Percentiles rank a stretch among this genome's conserved stretches.
Conservation (phyloP, 2,797 vertebrate genomes). For the Pteronotus mesoamericanus region DNA sequence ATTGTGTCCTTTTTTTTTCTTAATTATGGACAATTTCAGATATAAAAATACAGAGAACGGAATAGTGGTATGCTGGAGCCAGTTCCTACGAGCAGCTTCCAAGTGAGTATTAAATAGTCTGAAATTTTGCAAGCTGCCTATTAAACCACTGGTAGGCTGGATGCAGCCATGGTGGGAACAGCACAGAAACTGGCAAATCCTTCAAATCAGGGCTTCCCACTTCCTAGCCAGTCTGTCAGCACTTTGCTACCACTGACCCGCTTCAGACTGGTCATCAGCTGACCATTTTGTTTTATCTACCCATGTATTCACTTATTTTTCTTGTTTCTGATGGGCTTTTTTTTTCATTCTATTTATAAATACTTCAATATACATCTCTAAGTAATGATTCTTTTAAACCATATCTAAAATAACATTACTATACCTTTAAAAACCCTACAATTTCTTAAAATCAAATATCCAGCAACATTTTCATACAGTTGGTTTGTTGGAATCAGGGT, state of each 20-base stretch:
- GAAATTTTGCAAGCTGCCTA: not conserved
- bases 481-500: not conserved
- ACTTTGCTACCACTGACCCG: rapidly evolving
- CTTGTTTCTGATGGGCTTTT: not conserved
- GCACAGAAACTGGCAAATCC: not conserved
- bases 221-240: not conserved
- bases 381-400: not conserved
- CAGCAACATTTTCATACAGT: not conserved
- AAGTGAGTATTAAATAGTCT: not conserved
- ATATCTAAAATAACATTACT: not conserved
- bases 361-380: not conserved
- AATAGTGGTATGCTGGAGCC: not conserved
- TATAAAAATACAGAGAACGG: not conserved
- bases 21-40: not conserved
- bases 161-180: not conserved
- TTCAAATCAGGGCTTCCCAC: not conserved
- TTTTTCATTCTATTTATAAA: not conserved
- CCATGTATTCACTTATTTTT: not conserved
- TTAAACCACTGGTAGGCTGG: not conserved
- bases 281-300: not conserved
- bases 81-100: not conserved
- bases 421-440: not conserved
- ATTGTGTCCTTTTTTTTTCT: not conserved
- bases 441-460: not conserved
- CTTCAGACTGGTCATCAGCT: not conserved